Percentiles rank a stretch among this genome's conserved stretches.
These are phyloP conservation scores for Hybognathus amarus DNA, from an alignment of 2,797 vertebrate species.

Conservation along the genomic window DNA sequence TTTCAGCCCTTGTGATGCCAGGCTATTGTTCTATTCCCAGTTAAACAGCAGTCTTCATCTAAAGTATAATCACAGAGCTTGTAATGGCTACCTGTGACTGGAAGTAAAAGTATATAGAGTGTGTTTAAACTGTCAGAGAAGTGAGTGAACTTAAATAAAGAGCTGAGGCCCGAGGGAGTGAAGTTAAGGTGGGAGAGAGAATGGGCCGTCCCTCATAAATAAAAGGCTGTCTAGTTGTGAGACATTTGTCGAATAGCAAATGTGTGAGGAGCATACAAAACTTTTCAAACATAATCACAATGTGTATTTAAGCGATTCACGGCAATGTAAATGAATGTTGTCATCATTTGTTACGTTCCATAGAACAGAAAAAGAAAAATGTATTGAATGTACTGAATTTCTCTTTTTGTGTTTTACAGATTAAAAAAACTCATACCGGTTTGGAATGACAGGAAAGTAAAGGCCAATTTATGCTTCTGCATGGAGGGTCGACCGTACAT, in stretches of 20 bases:
- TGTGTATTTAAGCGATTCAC: neutral
- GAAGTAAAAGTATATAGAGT: neutral
- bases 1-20: constrained; percentile 8
- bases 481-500: no score
- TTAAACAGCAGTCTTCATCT: constrained; percentile 47
- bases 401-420: neutral
- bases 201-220: neutral
- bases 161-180: neutral
- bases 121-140: constrained; percentile 29
- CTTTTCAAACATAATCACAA: neutral
- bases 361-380: neutral
- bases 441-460: neutral
- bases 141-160: constrained; percentile 4
- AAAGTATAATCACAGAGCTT: constrained; percentile 43
- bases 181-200: neutral
- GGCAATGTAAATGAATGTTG: neutral
- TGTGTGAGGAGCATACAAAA: neutral
- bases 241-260: neutral
- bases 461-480: no score
- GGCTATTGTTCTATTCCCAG: constrained; percentile 51
- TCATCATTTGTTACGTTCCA: neutral
- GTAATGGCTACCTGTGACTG: constrained; percentile 54
- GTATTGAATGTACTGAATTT: neutral
- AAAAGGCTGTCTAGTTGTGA: constrained; percentile 2
- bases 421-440: neutral